Percentiles rank a stretch among this genome's conserved stretches.
Conservation (phyloP, 2,797 vertebrate species). For the Fratercula arctica region DNA sequence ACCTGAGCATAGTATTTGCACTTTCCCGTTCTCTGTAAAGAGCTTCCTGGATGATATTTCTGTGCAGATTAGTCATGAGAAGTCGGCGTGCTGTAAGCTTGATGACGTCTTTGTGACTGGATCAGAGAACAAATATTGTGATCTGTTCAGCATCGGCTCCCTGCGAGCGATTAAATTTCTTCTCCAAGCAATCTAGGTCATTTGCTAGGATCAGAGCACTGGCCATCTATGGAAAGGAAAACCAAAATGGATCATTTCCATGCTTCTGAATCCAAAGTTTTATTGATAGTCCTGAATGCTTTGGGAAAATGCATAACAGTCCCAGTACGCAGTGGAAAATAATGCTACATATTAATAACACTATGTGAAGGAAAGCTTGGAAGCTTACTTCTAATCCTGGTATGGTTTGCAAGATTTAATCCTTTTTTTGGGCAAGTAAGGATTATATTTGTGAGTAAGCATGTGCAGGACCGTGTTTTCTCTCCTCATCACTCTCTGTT, state of each 20-base stretch:
- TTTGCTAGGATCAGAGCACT: not conserved
- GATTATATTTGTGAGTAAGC: not conserved
- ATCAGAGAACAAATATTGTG: constrained; percentile 50
- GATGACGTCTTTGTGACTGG: constrained; percentile 52
- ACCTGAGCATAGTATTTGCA: not conserved
- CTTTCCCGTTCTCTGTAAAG: not conserved
- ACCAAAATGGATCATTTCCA: not conserved
- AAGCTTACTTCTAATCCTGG: not conserved
- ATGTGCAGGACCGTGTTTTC: not conserved
- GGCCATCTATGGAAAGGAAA: not conserved
- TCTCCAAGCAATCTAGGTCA: constrained; percentile 9
- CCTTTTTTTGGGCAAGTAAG: not conserved
- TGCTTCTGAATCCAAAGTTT: not conserved
- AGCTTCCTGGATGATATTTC: constrained; percentile 61
- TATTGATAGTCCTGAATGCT: not conserved
- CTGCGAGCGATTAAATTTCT: not conserved
- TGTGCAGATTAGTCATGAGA: constrained; percentile 50
- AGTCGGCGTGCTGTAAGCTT: not conserved
- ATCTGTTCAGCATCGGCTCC: constrained; percentile 37
- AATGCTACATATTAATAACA: not conserved
- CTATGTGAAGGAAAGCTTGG: not conserved
- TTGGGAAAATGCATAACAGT: not conserved
- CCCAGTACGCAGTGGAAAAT: not conserved
- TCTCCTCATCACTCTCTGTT: not conserved
- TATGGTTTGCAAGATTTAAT: not conserved